Conservation (phyloP, 2,113 vertebrate species). For the Sclerurus mexicanus region DNA sequence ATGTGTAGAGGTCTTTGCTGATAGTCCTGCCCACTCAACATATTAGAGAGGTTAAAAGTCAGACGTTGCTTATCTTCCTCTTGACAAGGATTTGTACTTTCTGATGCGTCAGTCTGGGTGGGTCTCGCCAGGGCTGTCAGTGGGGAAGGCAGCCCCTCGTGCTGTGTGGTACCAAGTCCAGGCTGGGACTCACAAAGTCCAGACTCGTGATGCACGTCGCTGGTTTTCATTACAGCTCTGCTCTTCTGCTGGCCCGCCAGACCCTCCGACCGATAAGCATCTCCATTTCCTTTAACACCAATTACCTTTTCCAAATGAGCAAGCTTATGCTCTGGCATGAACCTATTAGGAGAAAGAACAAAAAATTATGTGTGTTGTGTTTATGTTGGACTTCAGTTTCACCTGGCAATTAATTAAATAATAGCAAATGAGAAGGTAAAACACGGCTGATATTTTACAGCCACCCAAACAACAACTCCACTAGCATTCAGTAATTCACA, state of each 20-base stretch:
- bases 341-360: slow-evolving; percentile 66
- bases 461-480: not conserved
- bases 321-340: slow-evolving; percentile 82
- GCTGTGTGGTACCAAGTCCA: slow-evolving; percentile 6
- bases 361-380: not conserved
- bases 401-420: not conserved
- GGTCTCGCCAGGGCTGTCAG: not conserved
- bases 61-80: slow-evolving; percentile 41
- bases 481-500: not conserved
- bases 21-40: slow-evolving; percentile 32
- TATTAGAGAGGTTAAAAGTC: slow-evolving; percentile 38
- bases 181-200: slow-evolving; percentile 26
- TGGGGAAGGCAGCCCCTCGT: slow-evolving; percentile 27
- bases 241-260: slow-evolving; percentile 32
- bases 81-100: slow-evolving; percentile 44
- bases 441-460: not conserved
- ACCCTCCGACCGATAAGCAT: not conserved
- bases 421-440: not conserved
- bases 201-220: not conserved
- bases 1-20: slow-evolving; percentile 77
- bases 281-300: slow-evolving; percentile 23
- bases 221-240: slow-evolving; percentile 33
- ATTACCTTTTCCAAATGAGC: slow-evolving; percentile 44
- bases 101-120: not conserved
- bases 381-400: not conserved